Base-by-base conservation (phyloP, 92 coral and sea anemone species). In the Micromussa lordhowensis region DNA sequence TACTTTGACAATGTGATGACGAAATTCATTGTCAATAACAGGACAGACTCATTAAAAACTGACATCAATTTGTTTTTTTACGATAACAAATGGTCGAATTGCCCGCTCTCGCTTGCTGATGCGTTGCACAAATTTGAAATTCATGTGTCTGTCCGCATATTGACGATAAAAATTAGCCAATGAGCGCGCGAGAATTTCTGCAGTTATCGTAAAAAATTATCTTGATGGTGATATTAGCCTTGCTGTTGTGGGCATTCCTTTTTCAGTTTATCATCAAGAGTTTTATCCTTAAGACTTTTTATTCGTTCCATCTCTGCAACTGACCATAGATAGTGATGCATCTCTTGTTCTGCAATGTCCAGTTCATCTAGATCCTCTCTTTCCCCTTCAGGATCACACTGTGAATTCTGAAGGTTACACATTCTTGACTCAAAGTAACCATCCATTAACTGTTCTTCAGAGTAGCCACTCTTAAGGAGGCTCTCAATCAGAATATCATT, bases 281-380 rank as follows among this genome's bases (percentile, higher is more conserved):
- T 82, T 30, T 66, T n/a, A 13, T 71, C 68, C 77, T 86, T 86
- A 2, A 77, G 72, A 68, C 34, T 77, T 19, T 38, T 70, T 13
- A 82, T 69, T 61, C 89, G 78, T 66, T 87, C 90, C 77, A 91
- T 28, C 86, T 91, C 88, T 13, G 81, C 78, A 29, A 91, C 94
- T 59, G 91, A 76, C 70, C 85, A 82, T 19, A 91, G 36, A 26
- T 95, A 93, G 59, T 79, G 84, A 40, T 93, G 92, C 74, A 95
- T 86, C n/a, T 91, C 93, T 48, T 28, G n/a, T 9, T 95, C 94
- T 53, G 88, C 86, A 36, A 95, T 95, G 80, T 95, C 98, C 24
- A 79, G 76, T 38, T 93, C 94, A 89, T 93, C 94, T 6, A 93
- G 92, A 18, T 95, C 96, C n/a, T 79, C 80, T 54, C 92, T 35